A percentile compares a stretch with the other conserved stretches of the same genome.
Conservation (phyloP, 2,113 vertebrate genomes). For the Pseudonaja textilis region DNA sequence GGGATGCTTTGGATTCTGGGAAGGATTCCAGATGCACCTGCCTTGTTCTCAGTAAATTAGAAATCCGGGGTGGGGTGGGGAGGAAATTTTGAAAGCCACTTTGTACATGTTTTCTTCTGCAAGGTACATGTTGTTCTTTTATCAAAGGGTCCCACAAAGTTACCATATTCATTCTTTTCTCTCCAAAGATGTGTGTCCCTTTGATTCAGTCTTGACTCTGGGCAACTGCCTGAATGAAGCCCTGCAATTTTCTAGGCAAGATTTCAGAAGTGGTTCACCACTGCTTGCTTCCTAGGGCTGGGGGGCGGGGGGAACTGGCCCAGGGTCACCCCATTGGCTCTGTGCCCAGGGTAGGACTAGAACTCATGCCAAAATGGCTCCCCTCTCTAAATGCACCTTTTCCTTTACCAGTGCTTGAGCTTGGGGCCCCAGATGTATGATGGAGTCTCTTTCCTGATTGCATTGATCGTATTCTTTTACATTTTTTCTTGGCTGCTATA, state of each 20-base stretch:
- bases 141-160: neutral
- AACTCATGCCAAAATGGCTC: neutral
- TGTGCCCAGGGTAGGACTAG: neutral
- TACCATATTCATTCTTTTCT: neutral
- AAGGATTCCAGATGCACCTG: rapidly evolving
- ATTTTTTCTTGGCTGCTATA: neutral
- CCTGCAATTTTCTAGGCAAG: neutral
- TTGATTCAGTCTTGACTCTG: neutral
- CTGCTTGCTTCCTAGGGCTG: neutral
- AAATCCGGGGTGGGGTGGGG: rapidly evolving
- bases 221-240: neutral
- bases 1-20: neutral
- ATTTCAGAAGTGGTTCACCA: neutral
- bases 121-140: neutral
- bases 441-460: neutral
- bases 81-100: neutral
- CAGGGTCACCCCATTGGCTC: neutral
- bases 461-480: neutral
- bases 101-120: neutral
- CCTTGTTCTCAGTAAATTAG: rapidly evolving
- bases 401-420: neutral
- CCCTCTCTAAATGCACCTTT: neutral
- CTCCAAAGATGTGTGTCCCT: neutral
- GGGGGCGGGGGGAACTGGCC: neutral
- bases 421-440: neutral